Evolutionary conservation across 2,888 invertebrate genomes (phyloP), one percentile per base, ranked within the genome.

Genomic region (Cephus pulcher): DNA sequence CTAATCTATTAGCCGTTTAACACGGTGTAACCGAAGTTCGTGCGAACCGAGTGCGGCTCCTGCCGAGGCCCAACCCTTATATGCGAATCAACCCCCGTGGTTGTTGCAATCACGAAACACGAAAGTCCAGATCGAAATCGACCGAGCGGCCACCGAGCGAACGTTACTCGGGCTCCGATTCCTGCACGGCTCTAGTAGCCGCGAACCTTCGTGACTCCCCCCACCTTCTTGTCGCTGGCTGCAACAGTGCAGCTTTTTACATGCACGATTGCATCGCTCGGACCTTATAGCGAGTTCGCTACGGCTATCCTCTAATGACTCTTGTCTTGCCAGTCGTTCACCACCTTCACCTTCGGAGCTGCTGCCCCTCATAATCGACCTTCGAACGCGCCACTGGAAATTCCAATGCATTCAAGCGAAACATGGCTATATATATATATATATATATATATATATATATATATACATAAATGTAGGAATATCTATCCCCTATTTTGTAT

Each of bases 71-170:
- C 71, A 33, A 12, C 71, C 34, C 71, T 34, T 23, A 71, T 34
- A 32, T 23, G 37, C 37, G 71, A 32, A 34, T 79, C 79, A 73
- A 77, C 71, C 79, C 56, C 68, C 71, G 75, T 70, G 77, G 77
- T 71, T 79, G 77, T 75, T 74, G 77, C 85, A 85, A 84, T 76
- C 85, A 81, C 82, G 85, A 81, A 83, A 84, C 86, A 86, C 84
- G 86, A 86, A 85, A 80, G 81, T 80, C 82, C 84, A 83, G 86
- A 86, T 86, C 82, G 82, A 85, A 86, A 86, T 86, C 86, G 76
- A 80, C 69, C 77, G 11, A 69, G 74, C 79, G 77, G 71, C 68
- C 71, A 12, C 15, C 12, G 40, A 37, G 69, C 56, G 74, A 77
- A 79, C 23, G 56, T 56, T 56, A 23, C 56, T 15, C 15, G 37